Conservation (phyloP, 2,888 invertebrate species). For the Steromphala cineraria region DNA sequence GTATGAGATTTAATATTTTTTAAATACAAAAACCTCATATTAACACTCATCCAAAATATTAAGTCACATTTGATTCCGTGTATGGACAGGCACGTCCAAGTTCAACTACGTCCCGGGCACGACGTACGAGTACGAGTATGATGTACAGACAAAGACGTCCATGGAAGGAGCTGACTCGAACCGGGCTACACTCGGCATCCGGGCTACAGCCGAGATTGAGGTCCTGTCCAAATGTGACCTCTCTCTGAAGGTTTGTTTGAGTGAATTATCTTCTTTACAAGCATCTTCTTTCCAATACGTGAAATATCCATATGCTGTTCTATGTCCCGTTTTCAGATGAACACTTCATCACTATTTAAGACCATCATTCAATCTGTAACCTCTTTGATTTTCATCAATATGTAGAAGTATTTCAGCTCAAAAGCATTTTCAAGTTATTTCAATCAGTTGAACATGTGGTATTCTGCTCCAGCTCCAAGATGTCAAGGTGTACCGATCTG, state of each 20-base stretch:
- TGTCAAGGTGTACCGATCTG: slow-evolving; percentile 43
- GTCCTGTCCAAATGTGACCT: slow-evolving; percentile 76
- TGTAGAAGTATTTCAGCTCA: too few relatives aligned
- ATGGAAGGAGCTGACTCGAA: slow-evolving; percentile 81
- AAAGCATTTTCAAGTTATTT: not conserved
- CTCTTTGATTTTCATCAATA: too few relatives aligned
- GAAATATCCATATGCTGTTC: too few relatives aligned
- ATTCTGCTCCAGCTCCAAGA: slow-evolving; percentile 41
- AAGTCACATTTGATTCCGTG: too few relatives aligned
- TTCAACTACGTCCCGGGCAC: slow-evolving; percentile 79
- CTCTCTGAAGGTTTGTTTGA: slow-evolving; percentile 71
- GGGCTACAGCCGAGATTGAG: slow-evolving; percentile 74
- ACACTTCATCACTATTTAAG: too few relatives aligned
- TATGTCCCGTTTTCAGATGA: too few relatives aligned
- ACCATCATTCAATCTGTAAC: too few relatives aligned
- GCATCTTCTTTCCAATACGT: too few relatives aligned
- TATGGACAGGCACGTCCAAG: slow-evolving; percentile 71
- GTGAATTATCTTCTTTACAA: too few relatives aligned
- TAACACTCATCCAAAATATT: too few relatives aligned
- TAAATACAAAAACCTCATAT: too few relatives aligned
- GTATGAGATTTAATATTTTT: too few relatives aligned
- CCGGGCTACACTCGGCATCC: slow-evolving; percentile 73
- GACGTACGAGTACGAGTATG: slow-evolving; percentile 87
- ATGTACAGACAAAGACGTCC: slow-evolving; percentile 82
- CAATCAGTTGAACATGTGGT: not conserved